phyloP scores from a whole-genome alignment of 2,797 vertebrate species.

The Artibeus lituratus region DNA sequence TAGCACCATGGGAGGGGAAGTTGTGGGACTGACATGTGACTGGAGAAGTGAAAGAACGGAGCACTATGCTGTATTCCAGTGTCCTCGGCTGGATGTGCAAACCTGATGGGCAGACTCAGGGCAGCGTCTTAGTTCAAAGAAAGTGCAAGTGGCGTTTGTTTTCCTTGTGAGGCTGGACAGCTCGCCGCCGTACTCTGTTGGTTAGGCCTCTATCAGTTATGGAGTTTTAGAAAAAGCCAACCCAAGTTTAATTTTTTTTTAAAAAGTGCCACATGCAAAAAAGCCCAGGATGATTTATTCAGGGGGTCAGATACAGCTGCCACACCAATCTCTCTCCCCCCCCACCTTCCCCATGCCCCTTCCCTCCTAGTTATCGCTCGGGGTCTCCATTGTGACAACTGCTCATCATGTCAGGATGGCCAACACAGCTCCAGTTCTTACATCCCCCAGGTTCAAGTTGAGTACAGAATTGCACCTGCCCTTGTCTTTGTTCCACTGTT shows the following conservation, averaged over 20 bases:
- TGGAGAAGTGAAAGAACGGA: not conserved
- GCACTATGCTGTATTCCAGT: not conserved
- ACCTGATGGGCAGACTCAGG: not conserved
- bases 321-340: not conserved
- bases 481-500: not conserved
- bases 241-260: not conserved
- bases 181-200: not conserved
- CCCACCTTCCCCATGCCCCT: not conserved
- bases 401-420: not conserved
- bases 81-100: rapidly evolving
- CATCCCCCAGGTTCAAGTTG: not conserved
- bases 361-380: not conserved
- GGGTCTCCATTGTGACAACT: not conserved
- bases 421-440: not conserved
- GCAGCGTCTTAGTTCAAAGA: not conserved
- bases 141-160: not conserved
- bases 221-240: not conserved
- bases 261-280: not conserved
- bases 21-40: not conserved
- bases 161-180: not conserved
- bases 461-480: not conserved
- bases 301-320: not conserved
- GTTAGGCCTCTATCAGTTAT: not conserved
- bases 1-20: not conserved
- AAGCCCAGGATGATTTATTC: not conserved